phyloP scores from a whole-genome alignment of 2,113 vertebrate genomes.

The Chlorodrepanis virens region DNA sequence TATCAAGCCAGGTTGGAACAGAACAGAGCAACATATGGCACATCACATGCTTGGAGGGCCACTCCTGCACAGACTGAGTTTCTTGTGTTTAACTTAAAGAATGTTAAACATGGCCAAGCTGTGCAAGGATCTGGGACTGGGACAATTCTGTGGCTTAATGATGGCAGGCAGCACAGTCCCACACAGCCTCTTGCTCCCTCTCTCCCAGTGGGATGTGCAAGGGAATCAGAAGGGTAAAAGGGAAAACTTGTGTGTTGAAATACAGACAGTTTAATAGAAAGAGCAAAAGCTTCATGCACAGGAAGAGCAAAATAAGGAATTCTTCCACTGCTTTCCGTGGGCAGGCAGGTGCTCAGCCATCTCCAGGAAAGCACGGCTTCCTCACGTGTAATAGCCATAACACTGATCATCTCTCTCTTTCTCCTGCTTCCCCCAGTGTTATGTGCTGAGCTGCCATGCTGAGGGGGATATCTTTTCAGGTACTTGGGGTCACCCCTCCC shows the following conservation, averaged over 20 bases:
- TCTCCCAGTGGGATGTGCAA: background rate
- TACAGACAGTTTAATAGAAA: background rate
- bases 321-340: rapidly evolving
- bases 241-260: background rate
- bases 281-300: background rate
- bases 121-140: background rate
- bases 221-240: background rate
- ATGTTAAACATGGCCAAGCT: background rate
- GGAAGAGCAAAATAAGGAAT: background rate
- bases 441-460: background rate
- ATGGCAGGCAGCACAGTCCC: background rate
- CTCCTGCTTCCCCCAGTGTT: background rate
- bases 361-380: background rate
- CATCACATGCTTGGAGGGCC: background rate
- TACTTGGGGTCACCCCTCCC: background rate
- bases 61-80: background rate
- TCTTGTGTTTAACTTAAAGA: background rate
- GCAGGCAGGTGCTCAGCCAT: background rate
- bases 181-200: background rate
- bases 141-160: background rate
- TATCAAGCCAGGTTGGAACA: background rate
- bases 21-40: background rate
- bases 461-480: background rate
- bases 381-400: rapidly evolving
- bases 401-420: background rate